phyloP scores from a whole-genome alignment of 2,113 vertebrate genomes.

The Apteryx mantelli region DNA sequence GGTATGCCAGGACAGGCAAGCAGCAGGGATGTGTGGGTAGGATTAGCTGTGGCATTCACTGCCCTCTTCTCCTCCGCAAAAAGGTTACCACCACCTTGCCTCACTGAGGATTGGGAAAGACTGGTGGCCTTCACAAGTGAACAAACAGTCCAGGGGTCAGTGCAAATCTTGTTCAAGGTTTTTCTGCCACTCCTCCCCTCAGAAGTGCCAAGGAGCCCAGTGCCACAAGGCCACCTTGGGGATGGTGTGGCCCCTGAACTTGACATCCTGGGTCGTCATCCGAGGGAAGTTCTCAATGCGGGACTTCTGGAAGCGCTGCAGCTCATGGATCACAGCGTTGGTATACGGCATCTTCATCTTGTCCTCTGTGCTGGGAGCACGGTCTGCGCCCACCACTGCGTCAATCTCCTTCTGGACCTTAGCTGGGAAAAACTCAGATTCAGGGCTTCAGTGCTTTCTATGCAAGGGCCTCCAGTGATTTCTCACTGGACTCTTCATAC shows the following conservation, averaged over 20 bases:
- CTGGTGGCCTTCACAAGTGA: accelerated
- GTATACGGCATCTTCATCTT: constrained; percentile 56
- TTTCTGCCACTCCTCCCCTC: accelerated
- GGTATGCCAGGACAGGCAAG: neutral
- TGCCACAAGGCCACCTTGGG: neutral
- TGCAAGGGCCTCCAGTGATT: accelerated
- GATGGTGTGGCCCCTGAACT: constrained; percentile 49
- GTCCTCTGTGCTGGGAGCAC: constrained; percentile 23
- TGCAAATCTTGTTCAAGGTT: neutral
- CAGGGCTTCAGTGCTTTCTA: neutral
- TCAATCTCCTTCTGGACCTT: constrained; percentile 62
- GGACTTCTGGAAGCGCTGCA: constrained; percentile 3
- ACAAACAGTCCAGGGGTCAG: neutral
- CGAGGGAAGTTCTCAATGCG: neutral
- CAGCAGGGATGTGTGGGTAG: accelerated
- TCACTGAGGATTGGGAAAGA: neutral
- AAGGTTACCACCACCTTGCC: neutral
- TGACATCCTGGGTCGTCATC: neutral
- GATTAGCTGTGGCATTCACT: neutral
- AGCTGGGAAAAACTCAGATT: neutral
- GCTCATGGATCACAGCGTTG: constrained; percentile 35
- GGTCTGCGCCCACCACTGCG: neutral
- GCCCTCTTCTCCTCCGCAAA: neutral
- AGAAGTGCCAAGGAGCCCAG: neutral
- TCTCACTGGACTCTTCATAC: neutral